These are phyloP conservation scores for Dolichoris vasculosae DNA, from an alignment of 1,140 invertebrate genomes.

Conservation along the genomic window DNA sequence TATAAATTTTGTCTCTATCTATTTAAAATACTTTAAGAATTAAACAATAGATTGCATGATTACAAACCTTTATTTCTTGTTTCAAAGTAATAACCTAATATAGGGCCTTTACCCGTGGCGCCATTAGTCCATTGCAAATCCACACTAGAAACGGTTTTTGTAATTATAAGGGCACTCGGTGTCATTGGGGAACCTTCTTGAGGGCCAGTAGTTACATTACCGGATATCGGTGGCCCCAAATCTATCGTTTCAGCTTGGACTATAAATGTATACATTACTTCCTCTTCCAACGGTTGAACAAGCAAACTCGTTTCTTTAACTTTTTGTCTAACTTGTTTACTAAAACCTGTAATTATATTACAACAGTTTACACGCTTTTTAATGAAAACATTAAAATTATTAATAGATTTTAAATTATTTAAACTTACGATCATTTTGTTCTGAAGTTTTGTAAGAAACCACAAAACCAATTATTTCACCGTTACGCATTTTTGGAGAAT, in stretches of 20 bases:
- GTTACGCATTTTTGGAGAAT: constrained; percentile 91
- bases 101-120: constrained; percentile 86
- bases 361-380: too few relatives aligned
- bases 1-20: not conserved
- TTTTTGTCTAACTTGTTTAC: constrained; percentile 96
- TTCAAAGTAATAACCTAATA: constrained; percentile 95
- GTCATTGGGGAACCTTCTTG: constrained; percentile 91
- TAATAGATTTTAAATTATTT: not conserved
- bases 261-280: constrained; percentile 92
- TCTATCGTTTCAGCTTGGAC: constrained; percentile 93
- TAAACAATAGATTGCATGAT: not conserved
- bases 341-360: constrained; percentile 78
- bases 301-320: constrained; percentile 86
- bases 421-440: constrained; percentile 89
- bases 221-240: constrained; percentile 84
- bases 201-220: constrained; percentile 94
- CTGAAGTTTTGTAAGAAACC: constrained; percentile 94
- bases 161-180: constrained; percentile 82
- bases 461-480: constrained; percentile 93
- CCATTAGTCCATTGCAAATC: constrained; percentile 92
- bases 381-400: too few relatives aligned
- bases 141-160: constrained; percentile 88
- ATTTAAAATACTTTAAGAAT: not conserved
- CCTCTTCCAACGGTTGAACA: constrained; percentile 91
- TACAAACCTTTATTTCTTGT: constrained; percentile 87